Percentiles rank a stretch among this genome's conserved stretches.
These are phyloP conservation scores for Thryonomys swinderianus DNA, from an alignment of 2,113 vertebrate species.

Conservation along the genomic window DNA sequence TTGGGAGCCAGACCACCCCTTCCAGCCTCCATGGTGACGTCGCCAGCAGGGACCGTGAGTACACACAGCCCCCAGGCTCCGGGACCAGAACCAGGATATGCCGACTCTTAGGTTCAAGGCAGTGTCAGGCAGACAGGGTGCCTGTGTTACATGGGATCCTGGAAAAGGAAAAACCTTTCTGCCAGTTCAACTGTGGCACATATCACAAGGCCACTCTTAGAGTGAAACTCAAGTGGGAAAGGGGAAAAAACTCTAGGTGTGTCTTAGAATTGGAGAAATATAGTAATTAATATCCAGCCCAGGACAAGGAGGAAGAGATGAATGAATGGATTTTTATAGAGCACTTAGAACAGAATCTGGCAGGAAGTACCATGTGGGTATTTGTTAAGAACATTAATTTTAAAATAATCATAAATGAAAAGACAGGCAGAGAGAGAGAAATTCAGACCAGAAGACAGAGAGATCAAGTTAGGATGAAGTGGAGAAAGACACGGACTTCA, in stretches of 20 bases:
- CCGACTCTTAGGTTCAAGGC: too few species aligned
- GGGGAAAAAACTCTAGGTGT: background rate
- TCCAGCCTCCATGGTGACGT: background rate
- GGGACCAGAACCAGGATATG: background rate
- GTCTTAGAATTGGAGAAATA: background rate
- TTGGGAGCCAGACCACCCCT: background rate
- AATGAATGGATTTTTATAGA: background rate
- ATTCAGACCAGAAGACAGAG: background rate
- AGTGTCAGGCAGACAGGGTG: fast-evolving
- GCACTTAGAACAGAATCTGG: background rate
- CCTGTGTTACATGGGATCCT: too few species aligned
- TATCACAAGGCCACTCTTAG: background rate
- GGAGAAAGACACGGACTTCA: background rate
- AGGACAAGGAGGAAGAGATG: background rate
- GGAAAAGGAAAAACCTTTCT: background rate
- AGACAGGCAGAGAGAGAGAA: background rate
- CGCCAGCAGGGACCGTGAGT: background rate
- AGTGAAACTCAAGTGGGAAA: background rate
- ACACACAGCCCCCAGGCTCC: fast-evolving
- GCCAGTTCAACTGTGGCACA: background rate
- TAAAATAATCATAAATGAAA: background rate
- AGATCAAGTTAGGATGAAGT: background rate
- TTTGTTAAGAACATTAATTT: background rate
- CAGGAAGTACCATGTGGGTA: background rate
- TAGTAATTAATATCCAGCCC: background rate